phyloP scores from a whole-genome alignment of 2,113 vertebrate genomes.

The Pelobates fuscus region DNA sequence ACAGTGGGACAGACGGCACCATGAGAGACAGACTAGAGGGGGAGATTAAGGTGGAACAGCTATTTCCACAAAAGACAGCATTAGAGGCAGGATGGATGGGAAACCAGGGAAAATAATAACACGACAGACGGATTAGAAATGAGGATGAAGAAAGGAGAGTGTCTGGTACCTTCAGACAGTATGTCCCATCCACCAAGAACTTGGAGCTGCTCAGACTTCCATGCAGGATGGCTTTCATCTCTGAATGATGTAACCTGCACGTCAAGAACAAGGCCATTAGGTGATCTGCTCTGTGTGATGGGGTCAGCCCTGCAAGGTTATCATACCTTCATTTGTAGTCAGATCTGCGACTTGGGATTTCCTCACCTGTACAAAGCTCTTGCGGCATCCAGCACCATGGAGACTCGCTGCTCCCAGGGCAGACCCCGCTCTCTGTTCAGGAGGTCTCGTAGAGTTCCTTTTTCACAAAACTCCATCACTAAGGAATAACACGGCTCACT shows the following conservation, averaged over 20 bases:
- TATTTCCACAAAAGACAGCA: too few species aligned
- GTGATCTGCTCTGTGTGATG: not conserved
- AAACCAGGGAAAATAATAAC: too few species aligned
- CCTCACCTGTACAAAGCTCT: slow-evolving; percentile 81
- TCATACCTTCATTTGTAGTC: too few species aligned
- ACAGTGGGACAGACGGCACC: too few species aligned
- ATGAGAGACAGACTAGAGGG: too few species aligned
- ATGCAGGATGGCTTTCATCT: slow-evolving; percentile 72
- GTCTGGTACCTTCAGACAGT: slow-evolving; percentile 78
- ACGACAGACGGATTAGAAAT: too few species aligned
- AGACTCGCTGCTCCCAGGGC: slow-evolving; percentile 63
- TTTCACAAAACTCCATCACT: slow-evolving; percentile 85
- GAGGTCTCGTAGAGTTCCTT: slow-evolving; percentile 75
- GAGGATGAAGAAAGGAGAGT: too few species aligned
- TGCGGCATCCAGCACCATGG: slow-evolving; percentile 79
- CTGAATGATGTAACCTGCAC: slow-evolving; percentile 79
- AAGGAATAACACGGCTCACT: slow-evolving; percentile 73
- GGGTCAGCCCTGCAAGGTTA: too few species aligned
- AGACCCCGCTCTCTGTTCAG: slow-evolving; percentile 66
- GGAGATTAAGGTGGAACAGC: too few species aligned
- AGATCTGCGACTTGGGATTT: not conserved
- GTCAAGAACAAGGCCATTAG: not conserved
- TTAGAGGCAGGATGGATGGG: too few species aligned
- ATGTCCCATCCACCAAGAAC: slow-evolving; percentile 79
- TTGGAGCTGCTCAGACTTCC: slow-evolving; percentile 78